Percentiles rank a stretch among this genome's conserved stretches.
Conservation (phyloP, 2,113 vertebrate genomes). For the Sapajus apella region DNA sequence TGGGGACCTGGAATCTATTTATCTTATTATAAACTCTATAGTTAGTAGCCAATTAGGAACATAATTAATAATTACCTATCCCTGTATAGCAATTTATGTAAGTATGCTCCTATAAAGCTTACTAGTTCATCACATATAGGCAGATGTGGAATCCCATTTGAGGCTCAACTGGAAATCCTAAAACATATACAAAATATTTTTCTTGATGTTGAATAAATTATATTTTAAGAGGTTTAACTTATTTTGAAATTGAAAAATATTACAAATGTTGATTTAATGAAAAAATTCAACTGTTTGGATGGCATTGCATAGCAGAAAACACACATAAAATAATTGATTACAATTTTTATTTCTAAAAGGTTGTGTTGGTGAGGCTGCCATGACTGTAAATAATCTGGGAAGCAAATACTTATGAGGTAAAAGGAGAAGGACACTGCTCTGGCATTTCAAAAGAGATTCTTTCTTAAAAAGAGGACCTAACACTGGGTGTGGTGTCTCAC, state of each 20-base stretch:
- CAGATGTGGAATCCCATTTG: not conserved
- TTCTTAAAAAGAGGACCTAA: not conserved
- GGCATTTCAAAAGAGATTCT: not conserved
- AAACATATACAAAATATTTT: not conserved
- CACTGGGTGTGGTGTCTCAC: too few relatives aligned
- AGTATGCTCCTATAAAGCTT: not conserved
- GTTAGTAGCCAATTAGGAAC: not conserved
- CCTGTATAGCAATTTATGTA: not conserved
- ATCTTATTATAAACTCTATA: not conserved
- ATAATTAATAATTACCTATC: not conserved
- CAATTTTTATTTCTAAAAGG: not conserved
- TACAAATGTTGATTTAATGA: not conserved
- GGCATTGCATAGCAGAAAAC: not conserved
- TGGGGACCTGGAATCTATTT: not conserved
- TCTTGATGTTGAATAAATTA: not conserved
- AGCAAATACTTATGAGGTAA: not conserved
- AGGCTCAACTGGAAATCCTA: not conserved
- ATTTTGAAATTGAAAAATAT: constrained; percentile 26
- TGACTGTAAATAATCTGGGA: not conserved
- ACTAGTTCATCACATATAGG: not conserved
- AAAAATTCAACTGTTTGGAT: not conserved
- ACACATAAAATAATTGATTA: not conserved
- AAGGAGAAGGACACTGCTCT: not conserved
- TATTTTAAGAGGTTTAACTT: constrained; percentile 36
- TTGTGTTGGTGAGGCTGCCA: not conserved